Evolutionary conservation across 2,888 invertebrate species (phyloP).

Genomic region (Keiferia lycopersicella): DNA sequence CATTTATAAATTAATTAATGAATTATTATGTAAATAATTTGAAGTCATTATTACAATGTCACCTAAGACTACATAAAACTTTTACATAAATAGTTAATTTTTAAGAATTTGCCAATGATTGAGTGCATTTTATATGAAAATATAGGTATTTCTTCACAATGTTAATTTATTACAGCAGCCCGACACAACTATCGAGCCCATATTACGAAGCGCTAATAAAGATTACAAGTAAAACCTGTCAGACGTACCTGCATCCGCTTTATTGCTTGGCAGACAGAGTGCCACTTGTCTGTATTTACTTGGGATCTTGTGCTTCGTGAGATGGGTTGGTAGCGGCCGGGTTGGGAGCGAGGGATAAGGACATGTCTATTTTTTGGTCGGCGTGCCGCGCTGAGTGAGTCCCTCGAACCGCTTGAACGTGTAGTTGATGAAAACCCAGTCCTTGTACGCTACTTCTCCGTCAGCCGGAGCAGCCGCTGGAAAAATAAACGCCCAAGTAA

Average conservation of each 20-base stretch:
- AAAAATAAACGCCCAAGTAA: constrained; percentile 49
- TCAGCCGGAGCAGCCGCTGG: constrained; percentile 93
- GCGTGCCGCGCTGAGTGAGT: constrained; percentile 93
- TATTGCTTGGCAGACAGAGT: background rate
- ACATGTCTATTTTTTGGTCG: constrained; percentile 86
- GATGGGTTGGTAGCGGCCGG: background rate
- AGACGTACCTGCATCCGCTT: background rate
- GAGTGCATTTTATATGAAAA: constrained; percentile 17
- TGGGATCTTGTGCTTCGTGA: background rate
- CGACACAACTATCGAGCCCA: background rate
- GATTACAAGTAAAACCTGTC: constrained; percentile 4
- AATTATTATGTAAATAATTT: constrained; percentile 6
- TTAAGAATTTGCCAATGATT: constrained; percentile 9
- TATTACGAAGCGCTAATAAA: background rate
- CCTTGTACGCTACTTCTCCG: constrained; percentile 95
- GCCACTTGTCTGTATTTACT: background rate
- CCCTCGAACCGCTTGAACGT: constrained; percentile 99
- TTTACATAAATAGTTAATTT: background rate
- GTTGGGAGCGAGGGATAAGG: background rate
- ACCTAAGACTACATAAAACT: background rate
- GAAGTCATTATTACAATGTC: background rate
- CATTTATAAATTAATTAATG: background rate
- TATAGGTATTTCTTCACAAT: constrained; percentile 20
- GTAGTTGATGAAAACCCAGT: constrained; percentile 99
- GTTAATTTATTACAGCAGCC: constrained; percentile 20